These are phyloP conservation scores for Acanthacorydalis orientalis DNA, from an alignment of 2,888 invertebrate genomes.

Conservation along the genomic window DNA sequence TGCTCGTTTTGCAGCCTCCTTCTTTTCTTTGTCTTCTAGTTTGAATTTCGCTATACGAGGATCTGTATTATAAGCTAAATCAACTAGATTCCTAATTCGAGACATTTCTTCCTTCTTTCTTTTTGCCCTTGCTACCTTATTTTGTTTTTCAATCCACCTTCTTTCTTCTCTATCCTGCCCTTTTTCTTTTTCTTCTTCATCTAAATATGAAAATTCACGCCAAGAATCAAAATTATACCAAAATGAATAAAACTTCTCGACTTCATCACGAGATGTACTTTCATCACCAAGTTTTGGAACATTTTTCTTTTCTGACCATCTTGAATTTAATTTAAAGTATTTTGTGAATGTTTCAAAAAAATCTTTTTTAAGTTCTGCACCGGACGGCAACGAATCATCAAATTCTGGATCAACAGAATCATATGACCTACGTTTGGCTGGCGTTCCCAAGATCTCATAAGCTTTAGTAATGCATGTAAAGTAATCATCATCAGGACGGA, in stretches of 20 bases:
- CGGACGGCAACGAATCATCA: slow-evolving; percentile 71
- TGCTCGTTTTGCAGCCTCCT: slow-evolving; percentile 75
- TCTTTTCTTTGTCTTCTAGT: slow-evolving; percentile 83
- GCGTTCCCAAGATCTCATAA: slow-evolving; percentile 77
- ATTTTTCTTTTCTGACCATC: slow-evolving; percentile 81
- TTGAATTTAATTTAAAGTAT: slow-evolving; percentile 59
- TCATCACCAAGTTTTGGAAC: slow-evolving; percentile 68
- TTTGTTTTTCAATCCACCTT: slow-evolving; percentile 96
- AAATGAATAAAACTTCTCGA: slow-evolving; percentile 90
- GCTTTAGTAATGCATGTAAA: slow-evolving; percentile 98
- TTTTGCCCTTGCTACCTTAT: slow-evolving; percentile 81
- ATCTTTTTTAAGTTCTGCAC: slow-evolving; percentile 57
- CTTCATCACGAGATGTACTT: slow-evolving; percentile 63
- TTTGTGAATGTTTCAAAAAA: slow-evolving; percentile 54
- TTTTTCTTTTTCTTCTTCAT: slow-evolving; percentile 97
- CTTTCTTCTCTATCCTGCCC: slow-evolving; percentile 94
- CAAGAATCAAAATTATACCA: slow-evolving; percentile 99
- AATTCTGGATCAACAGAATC: slow-evolving; percentile 95
- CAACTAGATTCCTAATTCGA: slow-evolving; percentile 77
- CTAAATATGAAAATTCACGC: slow-evolving; percentile 96
- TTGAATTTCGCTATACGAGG: slow-evolving; percentile 85
- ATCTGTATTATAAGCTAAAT: slow-evolving; percentile 86
- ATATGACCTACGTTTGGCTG: slow-evolving; percentile 69
- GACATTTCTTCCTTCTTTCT: slow-evolving; percentile 95
- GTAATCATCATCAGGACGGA: slow-evolving; percentile 84